Percentiles rank a stretch among this genome's conserved stretches.
Conservation (phyloP, 1,140 invertebrate genomes). For the Sipha flava region DNA sequence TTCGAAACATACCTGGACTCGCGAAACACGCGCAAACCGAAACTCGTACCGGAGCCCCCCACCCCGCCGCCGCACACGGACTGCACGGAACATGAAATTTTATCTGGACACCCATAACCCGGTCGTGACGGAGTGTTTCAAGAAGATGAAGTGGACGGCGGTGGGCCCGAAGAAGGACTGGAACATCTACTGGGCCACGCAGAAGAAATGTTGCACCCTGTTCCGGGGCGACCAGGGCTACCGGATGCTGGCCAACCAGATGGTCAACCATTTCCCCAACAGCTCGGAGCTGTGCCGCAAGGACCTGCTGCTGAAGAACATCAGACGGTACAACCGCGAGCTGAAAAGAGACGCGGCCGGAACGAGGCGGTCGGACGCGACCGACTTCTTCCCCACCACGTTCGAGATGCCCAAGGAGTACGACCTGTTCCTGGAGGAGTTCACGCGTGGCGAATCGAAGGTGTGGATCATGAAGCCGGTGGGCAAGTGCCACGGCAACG, state of each 20-base stretch:
- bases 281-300: constrained; percentile 91
- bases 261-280: constrained; percentile 88
- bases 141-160: constrained; percentile 83
- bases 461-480: constrained; percentile 98
- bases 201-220: constrained; percentile 77
- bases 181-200: constrained; percentile 94
- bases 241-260: constrained; percentile 68
- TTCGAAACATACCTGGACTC: no score
- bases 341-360: constrained; percentile 70
- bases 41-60: no score
- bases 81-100: constrained; percentile 67
- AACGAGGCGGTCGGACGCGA: constrained; percentile 45
- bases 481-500: constrained; percentile 79
- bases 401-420: constrained; percentile 85
- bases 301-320: constrained; percentile 91
- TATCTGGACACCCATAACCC: constrained; percentile 92
- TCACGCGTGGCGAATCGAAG: constrained; percentile 78
- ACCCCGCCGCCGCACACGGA: no score
- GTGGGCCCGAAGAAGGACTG: constrained; percentile 88
- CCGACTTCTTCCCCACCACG: constrained; percentile 87
- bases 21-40: no score
- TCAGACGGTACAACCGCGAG: constrained; percentile 86
- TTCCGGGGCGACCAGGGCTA: constrained; percentile 90
- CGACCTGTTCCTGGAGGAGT: constrained; percentile 93
- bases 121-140: constrained; percentile 88